A percentile compares a stretch with the other conserved stretches of the same genome.
These are phyloP conservation scores for Ellobium chinense DNA, from an alignment of 2,888 invertebrate genomes.

Conservation along the genomic window DNA sequence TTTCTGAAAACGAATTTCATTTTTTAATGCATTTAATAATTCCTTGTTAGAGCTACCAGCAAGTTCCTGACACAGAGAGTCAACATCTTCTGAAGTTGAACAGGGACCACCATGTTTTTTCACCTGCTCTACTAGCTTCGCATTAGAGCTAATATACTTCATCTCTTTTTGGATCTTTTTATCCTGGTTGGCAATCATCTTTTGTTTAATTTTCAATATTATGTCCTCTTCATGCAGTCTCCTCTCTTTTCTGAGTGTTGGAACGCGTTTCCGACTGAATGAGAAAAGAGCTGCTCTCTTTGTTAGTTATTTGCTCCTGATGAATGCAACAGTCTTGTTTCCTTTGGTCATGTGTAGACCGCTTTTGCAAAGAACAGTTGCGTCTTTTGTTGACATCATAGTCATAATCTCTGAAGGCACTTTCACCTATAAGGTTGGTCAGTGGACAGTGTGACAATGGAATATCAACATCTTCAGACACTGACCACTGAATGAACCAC, in stretches of 20 bases:
- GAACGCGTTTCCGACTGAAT: background rate
- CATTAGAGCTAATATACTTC: background rate
- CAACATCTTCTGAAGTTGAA: background rate
- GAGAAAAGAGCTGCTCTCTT: background rate
- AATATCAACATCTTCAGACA: background rate
- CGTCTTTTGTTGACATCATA: conserved; percentile 4
- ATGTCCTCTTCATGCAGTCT: background rate
- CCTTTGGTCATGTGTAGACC: background rate
- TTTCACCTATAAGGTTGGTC: conserved; percentile 30
- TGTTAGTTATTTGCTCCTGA: background rate
- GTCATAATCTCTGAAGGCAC: conserved; percentile 26
- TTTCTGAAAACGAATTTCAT: background rate
- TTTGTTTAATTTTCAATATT: background rate
- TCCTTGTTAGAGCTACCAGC: background rate
- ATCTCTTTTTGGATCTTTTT: background rate
- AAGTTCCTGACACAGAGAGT: background rate
- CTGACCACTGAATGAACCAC: background rate
- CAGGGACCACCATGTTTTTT: conserved; percentile 12
- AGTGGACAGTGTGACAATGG: conserved; percentile 6
- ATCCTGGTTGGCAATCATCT: background rate
- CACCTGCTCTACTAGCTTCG: background rate
- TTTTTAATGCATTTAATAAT: background rate
- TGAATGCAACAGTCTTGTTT: background rate
- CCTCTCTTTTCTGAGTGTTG: background rate
- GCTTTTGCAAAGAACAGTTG: conserved; percentile 6